These are phyloP conservation scores for Albula glossodonta DNA, from an alignment of 2,113 vertebrate genomes.

Conservation along the genomic window DNA sequence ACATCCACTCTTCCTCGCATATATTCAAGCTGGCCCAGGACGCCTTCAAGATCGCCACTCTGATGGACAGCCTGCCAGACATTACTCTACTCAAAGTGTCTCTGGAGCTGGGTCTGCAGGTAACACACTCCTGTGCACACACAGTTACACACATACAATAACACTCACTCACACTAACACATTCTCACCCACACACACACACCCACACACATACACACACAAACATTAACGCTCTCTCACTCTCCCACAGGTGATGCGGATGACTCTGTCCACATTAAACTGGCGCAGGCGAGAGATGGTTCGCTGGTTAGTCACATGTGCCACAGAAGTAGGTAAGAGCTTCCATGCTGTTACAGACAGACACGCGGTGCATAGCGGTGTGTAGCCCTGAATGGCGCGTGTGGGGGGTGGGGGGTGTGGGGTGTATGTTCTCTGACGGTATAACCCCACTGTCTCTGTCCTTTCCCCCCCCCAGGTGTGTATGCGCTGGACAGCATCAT, in stretches of 20 bases:
- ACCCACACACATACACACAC: not conserved
- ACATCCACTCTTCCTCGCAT: conserved; percentile 90
- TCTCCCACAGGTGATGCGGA: conserved; percentile 75
- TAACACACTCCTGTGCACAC: conserved; percentile 30
- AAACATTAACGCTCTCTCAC: not conserved
- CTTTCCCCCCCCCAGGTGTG: conserved; percentile 62
- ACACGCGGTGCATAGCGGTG: too few species aligned
- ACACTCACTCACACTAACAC: not conserved
- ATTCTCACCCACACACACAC: not conserved
- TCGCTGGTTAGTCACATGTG: conserved; percentile 82
- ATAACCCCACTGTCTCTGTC: too few species aligned
- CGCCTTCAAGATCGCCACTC: conserved; percentile 85
- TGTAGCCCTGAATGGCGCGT: too few species aligned
- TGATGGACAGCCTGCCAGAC: conserved; percentile 82
- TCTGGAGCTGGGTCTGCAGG: conserved; percentile 82
- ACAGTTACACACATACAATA: not conserved
- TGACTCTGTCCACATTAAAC: conserved; percentile 81
- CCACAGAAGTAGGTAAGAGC: conserved; percentile 82
- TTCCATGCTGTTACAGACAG: too few species aligned
- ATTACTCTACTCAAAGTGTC: conserved; percentile 84
- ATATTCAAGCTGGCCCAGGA: conserved; percentile 90
- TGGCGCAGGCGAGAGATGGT: conserved; percentile 85
- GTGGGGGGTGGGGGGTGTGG: too few species aligned
- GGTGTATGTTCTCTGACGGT: too few species aligned
- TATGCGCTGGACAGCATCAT: conserved; percentile 84